Evolutionary conservation across 2,113 vertebrate genomes (phyloP), one percentile per base, ranked within the genome.

Genomic region (Ammodytes marinus): DNA sequence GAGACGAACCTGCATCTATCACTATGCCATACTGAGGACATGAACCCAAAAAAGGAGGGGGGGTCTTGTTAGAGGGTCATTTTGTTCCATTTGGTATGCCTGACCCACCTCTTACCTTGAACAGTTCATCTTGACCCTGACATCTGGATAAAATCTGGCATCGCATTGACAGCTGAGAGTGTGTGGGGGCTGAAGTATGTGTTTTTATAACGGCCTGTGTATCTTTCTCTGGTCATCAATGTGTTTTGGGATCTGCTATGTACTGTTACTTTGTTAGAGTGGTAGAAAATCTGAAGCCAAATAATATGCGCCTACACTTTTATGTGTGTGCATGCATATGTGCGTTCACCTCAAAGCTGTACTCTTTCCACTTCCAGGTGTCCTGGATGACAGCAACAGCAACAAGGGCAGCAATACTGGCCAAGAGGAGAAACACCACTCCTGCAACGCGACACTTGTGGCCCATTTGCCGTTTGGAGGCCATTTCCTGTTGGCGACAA

Each of bases 1-100:
- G 95, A 59, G 98, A 97, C 3, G 98, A 99, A n/a, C 98, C 98
- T 0, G 97, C 96, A 58, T 99, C 98, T 68, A 99, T 94, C 57
- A 99, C 98, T 42, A 99, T 96, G 19, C 98, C 98, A 65, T 97
- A 99, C 98, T 99, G 82, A 40, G 80, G 9, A 27, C 13, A 61
- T 42, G n/a, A 69, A 8, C 53, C 7, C 14, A 11, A 19, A 4
- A 45, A 63, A 10, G 71, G 27, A 27, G 27, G 27, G 27, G 27
- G 27, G 27, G 9, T 5, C 3, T 53, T 49, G 12, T 65, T 35
- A 50, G 6, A 54, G 11, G 1, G 49, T 17, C 8, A 40, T 9
- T 46, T 66, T 45, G 27, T 77, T 60, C 45, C 5, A 52, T 63
- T 55, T 73, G 19, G 13, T 37, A 7, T 2, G 10, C 13, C 3